A percentile compares a stretch with the other conserved stretches of the same genome.
phyloP scores from a whole-genome alignment of 2,797 vertebrate species.

The Pantherophis vulpinus region DNA sequence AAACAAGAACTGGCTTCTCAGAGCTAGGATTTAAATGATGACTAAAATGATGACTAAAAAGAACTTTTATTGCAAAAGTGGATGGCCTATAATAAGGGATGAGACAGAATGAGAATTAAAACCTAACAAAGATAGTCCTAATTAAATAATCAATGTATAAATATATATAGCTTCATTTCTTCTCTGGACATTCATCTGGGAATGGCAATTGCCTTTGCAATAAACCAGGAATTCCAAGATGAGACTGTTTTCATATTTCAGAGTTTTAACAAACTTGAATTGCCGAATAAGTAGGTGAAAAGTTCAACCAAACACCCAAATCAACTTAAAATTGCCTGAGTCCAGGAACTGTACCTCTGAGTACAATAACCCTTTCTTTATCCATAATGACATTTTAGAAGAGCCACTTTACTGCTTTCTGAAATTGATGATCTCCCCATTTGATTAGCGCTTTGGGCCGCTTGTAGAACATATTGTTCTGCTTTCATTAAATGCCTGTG shows the following conservation, averaged over 20 bases:
- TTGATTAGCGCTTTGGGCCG: neutral
- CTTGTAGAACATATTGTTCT: neutral
- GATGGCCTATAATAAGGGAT: conserved; percentile 19
- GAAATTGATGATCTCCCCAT: neutral
- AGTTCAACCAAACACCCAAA: neutral
- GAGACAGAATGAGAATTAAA: neutral
- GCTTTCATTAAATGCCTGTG: neutral
- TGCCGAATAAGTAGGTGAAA: neutral
- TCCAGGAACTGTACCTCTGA: neutral
- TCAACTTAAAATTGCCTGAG: neutral
- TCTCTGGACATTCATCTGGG: neutral
- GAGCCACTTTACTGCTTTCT: accelerated
- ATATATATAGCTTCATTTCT: neutral
- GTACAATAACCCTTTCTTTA: neutral
- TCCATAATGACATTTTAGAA: neutral
- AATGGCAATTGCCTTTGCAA: neutral
- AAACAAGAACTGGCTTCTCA: conserved; percentile 57
- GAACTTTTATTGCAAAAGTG: conserved; percentile 37
- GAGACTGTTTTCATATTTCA: neutral
- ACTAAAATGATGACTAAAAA: conserved; percentile 40
- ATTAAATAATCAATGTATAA: conserved; percentile 13
- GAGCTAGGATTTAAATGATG: conserved; percentile 38
- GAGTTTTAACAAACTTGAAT: accelerated
- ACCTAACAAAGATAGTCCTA: neutral
- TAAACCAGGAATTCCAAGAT: neutral